Base-by-base conservation (phyloP, 1,140 invertebrate species). In the Formica exsecta region DNA sequence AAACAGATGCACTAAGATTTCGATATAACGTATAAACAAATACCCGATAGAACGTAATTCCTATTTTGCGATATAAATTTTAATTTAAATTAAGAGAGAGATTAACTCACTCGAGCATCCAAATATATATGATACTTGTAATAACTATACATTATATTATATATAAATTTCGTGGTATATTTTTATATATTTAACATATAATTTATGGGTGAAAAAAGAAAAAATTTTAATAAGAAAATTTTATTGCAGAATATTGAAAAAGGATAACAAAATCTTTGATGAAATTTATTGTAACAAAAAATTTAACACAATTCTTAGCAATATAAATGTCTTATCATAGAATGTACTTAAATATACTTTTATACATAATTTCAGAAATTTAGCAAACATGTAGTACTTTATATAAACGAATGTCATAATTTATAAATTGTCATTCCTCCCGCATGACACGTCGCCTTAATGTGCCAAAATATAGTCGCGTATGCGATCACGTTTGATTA, bases 401-500 rank as follows among this genome's bases (percentile, higher is more conserved):
- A n/a, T n/a, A n/a, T n/a, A 41, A 25, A 74, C 44, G 54, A 59
- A 22, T 73, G 41, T 32, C 11, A 11, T 41, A 44, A 32, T 36
- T 61, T n/a, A 36, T 32, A 2, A 73, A 44, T 41, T 2, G 25
- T 59, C 19, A 57, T 29, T 57, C 13, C 5, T 57, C 32, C 29
- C 62, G 44, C 54, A 85, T 51, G 38, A 85, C 44, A 87, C 25
- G 44, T 57, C 25, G 44, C 59, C 48, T 19, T 13, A 65, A 36
- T 51, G 44, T 80, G 48, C 29, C 54, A 9, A 48, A 41, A 22
- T 36, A 38, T 29, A 51, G 25, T 77, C 54, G 44, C 32, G 57
- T 16, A 59, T 41, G 36, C 65, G 73, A 41, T 1, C 38, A 85
- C 13, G n/a, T 48, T 13, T 62, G 74, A 85, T 76, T 85, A 81